phyloP scores from a whole-genome alignment of 2,888 invertebrate species.

The Lapara coniferarum region DNA sequence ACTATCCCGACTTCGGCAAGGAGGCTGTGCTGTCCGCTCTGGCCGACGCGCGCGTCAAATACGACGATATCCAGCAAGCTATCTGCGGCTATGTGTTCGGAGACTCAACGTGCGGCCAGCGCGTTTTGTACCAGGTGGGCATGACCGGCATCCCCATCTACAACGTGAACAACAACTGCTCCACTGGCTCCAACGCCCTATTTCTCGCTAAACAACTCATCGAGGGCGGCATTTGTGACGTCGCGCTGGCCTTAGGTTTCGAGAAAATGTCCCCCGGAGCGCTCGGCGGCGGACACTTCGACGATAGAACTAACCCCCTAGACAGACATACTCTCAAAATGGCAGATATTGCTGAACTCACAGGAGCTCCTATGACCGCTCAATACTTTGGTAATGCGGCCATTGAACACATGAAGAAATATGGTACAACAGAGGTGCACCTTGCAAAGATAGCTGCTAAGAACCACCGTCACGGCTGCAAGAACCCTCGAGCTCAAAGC shows the following conservation, averaged over 20 bases:
- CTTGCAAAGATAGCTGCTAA: slow-evolving; percentile 99
- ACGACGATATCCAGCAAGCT: slow-evolving; percentile 93
- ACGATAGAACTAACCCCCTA: slow-evolving; percentile 94
- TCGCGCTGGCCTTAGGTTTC: slow-evolving; percentile 97
- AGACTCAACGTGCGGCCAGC: slow-evolving; percentile 97
- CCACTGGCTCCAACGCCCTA: slow-evolving; percentile 97
- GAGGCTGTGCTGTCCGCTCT: slow-evolving; percentile 96
- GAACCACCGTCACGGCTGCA: slow-evolving; percentile 97
- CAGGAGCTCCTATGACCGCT: slow-evolving; percentile 93
- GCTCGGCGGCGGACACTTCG: slow-evolving; percentile 87
- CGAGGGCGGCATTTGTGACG: slow-evolving; percentile 93
- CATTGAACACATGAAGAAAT: slow-evolving; percentile 97
- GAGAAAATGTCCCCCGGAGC: slow-evolving; percentile 99
- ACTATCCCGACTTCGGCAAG: slow-evolving; percentile 97
- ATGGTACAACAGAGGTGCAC: slow-evolving; percentile 96
- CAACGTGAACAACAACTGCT: slow-evolving; percentile 99
- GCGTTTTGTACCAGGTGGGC: slow-evolving; percentile 96
- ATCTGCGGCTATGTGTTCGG: slow-evolving; percentile 97
- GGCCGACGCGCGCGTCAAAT: slow-evolving; percentile 90
- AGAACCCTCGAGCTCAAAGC: slow-evolving; percentile 99
- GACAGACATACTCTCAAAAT: slow-evolving; percentile 94
- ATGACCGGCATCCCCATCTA: slow-evolving; percentile 98
- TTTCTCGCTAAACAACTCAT: slow-evolving; percentile 95
- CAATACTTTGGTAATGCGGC: slow-evolving; percentile 99
- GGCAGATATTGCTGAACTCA: slow-evolving; percentile 91